phyloP scores from a whole-genome alignment of 2,113 vertebrate species.

The Myiozetetes cayanensis region DNA sequence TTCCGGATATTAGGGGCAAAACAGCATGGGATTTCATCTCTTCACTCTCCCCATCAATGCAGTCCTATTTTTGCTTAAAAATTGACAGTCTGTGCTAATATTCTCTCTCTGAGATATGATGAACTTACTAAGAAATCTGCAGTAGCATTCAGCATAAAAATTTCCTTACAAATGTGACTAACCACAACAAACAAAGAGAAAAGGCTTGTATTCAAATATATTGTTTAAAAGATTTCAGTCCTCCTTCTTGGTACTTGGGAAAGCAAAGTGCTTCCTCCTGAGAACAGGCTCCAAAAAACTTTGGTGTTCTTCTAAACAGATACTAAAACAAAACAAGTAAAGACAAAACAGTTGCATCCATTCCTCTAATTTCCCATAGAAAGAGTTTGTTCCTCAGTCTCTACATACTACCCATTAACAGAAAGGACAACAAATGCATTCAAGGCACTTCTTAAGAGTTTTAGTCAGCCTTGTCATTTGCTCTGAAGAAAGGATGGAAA shows the following conservation, averaged over 20 bases:
- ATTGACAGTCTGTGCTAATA: neutral
- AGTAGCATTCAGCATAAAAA: neutral
- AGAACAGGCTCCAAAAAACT: neutral
- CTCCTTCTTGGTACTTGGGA: neutral
- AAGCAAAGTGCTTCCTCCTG: neutral
- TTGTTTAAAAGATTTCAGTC: neutral
- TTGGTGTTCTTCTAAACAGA: neutral
- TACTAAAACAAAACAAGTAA: neutral
- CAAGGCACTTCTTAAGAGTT: neutral
- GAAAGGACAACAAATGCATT: neutral
- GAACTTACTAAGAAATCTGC: neutral
- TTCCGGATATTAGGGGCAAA: neutral
- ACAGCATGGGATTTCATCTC: neutral
- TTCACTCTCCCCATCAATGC: neutral
- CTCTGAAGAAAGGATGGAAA: neutral
- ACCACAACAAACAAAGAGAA: neutral
- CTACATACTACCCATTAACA: neutral
- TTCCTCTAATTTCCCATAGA: neutral
- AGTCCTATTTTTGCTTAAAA: neutral
- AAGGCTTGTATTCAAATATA: neutral
- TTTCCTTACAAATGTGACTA: neutral
- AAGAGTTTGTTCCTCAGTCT: neutral
- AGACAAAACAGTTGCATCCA: neutral
- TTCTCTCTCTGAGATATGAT: neutral
- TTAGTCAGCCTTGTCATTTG: neutral